A percentile compares a stretch with the other conserved stretches of the same genome.
Conservation (phyloP, 2,888 invertebrate species). For the Anoplius nigerrimus region DNA sequence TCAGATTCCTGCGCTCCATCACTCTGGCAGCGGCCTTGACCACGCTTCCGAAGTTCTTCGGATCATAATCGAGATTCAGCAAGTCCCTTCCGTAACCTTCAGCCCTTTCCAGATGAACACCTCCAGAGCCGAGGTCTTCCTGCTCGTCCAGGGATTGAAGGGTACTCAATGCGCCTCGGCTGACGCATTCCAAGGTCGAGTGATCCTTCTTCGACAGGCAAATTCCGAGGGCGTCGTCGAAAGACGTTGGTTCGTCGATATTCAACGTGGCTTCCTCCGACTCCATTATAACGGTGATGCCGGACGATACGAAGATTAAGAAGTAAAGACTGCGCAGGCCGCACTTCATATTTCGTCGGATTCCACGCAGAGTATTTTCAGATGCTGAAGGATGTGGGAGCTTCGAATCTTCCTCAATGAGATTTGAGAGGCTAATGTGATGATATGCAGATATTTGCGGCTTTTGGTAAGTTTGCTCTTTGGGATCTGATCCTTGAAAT, state of each 20-base stretch:
- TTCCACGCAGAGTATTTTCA: background rate
- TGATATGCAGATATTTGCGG: no score
- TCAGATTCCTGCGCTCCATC: conserved; percentile 83
- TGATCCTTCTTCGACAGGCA: conserved; percentile 64
- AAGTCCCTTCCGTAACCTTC: conserved; percentile 80
- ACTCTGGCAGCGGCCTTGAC: conserved; percentile 67
- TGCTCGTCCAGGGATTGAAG: conserved; percentile 81
- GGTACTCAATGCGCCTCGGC: conserved; percentile 82
- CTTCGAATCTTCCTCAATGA: no score
- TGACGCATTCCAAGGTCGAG: conserved; percentile 79
- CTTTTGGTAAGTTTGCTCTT: no score
- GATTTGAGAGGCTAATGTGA: no score
- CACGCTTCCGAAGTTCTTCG: conserved; percentile 83
- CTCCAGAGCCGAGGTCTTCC: conserved; percentile 81
- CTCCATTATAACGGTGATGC: conserved; percentile 67
- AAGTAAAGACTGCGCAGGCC: conserved; percentile 54
- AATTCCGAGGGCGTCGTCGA: conserved; percentile 59
- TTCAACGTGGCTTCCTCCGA: conserved; percentile 45
- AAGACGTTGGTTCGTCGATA: conserved; percentile 55
- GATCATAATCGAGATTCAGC: conserved; percentile 83
- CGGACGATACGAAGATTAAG: conserved; percentile 56
- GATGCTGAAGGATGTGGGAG: no score
- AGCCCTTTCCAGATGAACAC: conserved; percentile 80
- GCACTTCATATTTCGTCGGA: conserved; percentile 54
- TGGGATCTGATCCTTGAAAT: no score